Base-by-base conservation (phyloP, 2,113 vertebrate species). In the Sorex araneus region DNA sequence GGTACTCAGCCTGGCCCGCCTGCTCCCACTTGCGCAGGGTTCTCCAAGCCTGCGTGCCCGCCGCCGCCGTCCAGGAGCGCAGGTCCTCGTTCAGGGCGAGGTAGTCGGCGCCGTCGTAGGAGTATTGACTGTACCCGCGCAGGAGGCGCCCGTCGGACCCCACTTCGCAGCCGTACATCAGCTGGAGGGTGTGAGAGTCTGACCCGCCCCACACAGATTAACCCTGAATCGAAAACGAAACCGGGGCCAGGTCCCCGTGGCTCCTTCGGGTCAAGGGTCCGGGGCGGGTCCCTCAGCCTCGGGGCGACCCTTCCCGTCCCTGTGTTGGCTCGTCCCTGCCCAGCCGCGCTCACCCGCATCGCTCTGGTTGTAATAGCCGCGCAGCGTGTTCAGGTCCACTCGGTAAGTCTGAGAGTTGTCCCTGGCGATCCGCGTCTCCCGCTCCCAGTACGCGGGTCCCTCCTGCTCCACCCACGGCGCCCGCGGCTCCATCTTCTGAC, bases 71-170 rank as follows among this genome's bases (percentile, higher is more conserved):
- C 82, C 60, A 97, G 0, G 64, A 96, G 87, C 32, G 0, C 6
- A 50, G 23, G 69, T 94, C 28, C 47, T 91, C 8, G 85, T 98
- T 90, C 0, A 97, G 13, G 16, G 67, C 0, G 0, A 98, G 0
- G 30, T 97, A 97, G 40, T 98, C 97, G 0, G 10, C 71, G 67
- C 97, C 97, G 0, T 98, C 91, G 1, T 93, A 97, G 18, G 90
- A 95, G 0, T 0, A 0, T 21, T 95, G 94, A 0, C 0, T 0
- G 2, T 9, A 18, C 34, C 95, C 6, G 13, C 40, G 2, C 40
- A 73, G 8, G 5, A 63, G 1, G 18, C 11, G 6, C 1, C 2
- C 32, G 5, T 93, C 83, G 0, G 80, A 47, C 34, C 87, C 83
- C 89, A 95, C 75, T 1, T 95, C 60, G 90, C 97, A 97, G 34